phyloP scores from a whole-genome alignment of 1,140 invertebrate genomes.

The Adoxophyes honmai region DNA sequence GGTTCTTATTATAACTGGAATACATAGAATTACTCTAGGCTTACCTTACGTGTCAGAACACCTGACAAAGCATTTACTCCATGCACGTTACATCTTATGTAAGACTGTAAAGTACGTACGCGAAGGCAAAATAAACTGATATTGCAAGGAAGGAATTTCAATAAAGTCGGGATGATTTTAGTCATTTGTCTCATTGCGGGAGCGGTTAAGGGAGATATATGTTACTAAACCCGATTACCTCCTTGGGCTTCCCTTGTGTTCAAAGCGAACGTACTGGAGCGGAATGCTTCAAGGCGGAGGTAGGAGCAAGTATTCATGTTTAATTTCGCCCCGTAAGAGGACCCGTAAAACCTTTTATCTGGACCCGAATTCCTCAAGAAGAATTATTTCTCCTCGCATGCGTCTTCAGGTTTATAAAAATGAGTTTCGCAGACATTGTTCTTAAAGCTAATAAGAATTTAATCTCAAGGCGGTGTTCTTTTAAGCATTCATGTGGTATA shows the following conservation, averaged over 20 bases:
- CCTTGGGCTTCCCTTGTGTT: slow-evolving; percentile 59
- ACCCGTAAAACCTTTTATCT: slow-evolving; percentile 62
- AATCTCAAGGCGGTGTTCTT: neutral
- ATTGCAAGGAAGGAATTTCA: slow-evolving; percentile 25
- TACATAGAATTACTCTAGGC: no score
- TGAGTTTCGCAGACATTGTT: slow-evolving; percentile 18
- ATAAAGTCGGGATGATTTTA: slow-evolving; percentile 39
- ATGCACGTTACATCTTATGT: no score
- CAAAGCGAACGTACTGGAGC: slow-evolving; percentile 69
- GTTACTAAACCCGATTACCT: slow-evolving; percentile 57
- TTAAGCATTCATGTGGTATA: neutral
- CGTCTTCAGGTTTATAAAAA: slow-evolving; percentile 16
- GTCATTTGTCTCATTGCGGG: slow-evolving; percentile 46
- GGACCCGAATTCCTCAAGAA: slow-evolving; percentile 55
- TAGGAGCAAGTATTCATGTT: slow-evolving; percentile 74
- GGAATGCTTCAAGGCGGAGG: slow-evolving; percentile 72
- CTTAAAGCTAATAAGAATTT: slow-evolving; percentile 12
- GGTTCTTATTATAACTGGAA: no score
- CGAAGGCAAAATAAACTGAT: neutral
- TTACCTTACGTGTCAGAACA: no score
- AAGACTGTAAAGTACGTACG: no score
- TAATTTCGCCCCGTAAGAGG: slow-evolving; percentile 61
- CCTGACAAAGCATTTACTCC: no score
- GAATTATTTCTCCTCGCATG: slow-evolving; percentile 33
- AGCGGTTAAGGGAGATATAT: slow-evolving; percentile 42